Base-by-base conservation (phyloP, 1,140 invertebrate genomes). In the Drosophila biarmipes region DNA sequence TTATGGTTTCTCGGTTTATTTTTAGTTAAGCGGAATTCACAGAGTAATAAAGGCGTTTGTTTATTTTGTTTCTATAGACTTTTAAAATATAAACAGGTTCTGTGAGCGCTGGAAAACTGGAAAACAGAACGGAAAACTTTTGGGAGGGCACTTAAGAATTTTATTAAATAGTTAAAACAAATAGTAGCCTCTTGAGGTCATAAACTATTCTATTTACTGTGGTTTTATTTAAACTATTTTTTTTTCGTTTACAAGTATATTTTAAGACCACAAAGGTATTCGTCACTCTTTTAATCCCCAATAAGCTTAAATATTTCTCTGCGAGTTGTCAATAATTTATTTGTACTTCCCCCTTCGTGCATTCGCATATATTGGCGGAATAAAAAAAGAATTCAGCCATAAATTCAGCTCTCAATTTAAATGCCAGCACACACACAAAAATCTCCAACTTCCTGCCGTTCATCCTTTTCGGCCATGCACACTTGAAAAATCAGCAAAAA, bases 391-490 rank as follows among this genome's bases (percentile, higher is more conserved):
- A 69, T n/a, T 69, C 27, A 10, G 35, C 48, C 64, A 56, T 69
- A 71, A 71, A 71, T 71, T 69, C 19, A 31, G 27, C 64, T 56
- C 34, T 38, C 42, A 55, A 56, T 69, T 69, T 68, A 55, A 69
- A 69, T 68, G 68, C 49, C 66, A 55, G 27, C 49, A 45, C 46
- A 42, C 56, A 59, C 61, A 35, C 27, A 24, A 11, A 67, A 37
- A 37, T 54, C 45, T 31, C 35, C 45, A 45, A 53, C 61, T 67
- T 66, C 64, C 59, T 68, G 59, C 46, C 17, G 40, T 34, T 17
- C 61, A 40, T 38, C 15, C 42, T 38, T 29, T 21, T 12, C n/a
- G 27, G 7, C 21, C 14, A 29, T 6, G 17, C 7, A 6, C 53
- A 29, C 58, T 64, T 45, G 12, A 54, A 69, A 69, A 54, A 56